A percentile compares a stretch with the other conserved stretches of the same genome.
Evolutionary conservation across 1,140 invertebrate genomes (phyloP).

Genomic region (Neodiprion virginianus): DNA sequence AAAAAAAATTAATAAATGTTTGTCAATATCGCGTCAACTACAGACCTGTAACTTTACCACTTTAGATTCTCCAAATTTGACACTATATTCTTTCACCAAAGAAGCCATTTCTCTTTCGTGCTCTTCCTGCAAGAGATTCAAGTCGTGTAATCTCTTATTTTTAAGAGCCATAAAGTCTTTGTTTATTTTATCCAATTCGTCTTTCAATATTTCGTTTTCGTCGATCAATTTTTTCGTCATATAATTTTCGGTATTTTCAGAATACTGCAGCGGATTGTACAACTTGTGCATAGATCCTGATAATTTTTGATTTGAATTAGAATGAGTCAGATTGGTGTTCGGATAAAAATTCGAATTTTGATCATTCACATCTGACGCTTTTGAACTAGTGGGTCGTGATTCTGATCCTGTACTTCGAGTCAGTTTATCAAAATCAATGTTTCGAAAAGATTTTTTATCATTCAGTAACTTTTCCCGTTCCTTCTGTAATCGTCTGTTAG

Average conservation of each 20-base stretch:
- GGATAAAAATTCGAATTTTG: conserved; percentile 58
- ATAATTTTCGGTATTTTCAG: conserved; percentile 58
- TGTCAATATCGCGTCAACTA: conserved; percentile 61
- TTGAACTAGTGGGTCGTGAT: conserved; percentile 43
- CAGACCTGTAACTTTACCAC: conserved; percentile 57
- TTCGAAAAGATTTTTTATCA: conserved; percentile 43
- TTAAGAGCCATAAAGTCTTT: conserved; percentile 74
- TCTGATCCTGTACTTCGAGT: conserved; percentile 40
- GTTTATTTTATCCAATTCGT: conserved; percentile 68
- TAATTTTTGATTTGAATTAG: conserved; percentile 60
- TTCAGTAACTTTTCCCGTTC: conserved; percentile 70
- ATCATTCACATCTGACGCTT: conserved; percentile 49
- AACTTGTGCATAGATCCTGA: conserved; percentile 50
- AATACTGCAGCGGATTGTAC: conserved; percentile 60
- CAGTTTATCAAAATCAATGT: conserved; percentile 29
- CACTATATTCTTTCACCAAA: conserved; percentile 56
- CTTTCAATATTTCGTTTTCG: conserved; percentile 66
- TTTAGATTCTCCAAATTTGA: conserved; percentile 56
- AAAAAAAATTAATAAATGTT: conserved; percentile 60
- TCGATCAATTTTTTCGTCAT: conserved; percentile 58
- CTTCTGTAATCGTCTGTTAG: conserved; percentile 75
- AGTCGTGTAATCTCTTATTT: conserved; percentile 77
- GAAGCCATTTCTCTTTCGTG: conserved; percentile 76
- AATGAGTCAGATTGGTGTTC: conserved; percentile 57
- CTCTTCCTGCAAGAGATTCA: conserved; percentile 77